Evolutionary conservation across 2,113 vertebrate genomes (phyloP).

Genomic region (Regulus satrapa): DNA sequence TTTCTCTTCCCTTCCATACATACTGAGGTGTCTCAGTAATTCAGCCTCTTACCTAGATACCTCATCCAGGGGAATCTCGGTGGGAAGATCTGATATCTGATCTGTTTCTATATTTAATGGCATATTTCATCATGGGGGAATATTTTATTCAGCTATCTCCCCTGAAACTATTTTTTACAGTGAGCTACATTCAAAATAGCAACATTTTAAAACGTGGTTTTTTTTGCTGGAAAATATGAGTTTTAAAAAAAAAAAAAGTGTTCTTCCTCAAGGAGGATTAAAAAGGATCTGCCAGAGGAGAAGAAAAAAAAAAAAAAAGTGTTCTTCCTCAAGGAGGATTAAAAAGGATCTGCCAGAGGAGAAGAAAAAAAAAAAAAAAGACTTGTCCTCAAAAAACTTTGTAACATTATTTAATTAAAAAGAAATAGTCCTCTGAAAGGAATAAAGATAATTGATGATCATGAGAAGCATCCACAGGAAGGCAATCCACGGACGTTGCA

Average conservation of each 20-base stretch:
- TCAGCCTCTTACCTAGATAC: conserved; percentile 68
- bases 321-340: background rate
- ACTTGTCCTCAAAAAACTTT: background rate
- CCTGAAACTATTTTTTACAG: conserved; percentile 49
- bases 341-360: background rate
- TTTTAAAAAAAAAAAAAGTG: background rate
- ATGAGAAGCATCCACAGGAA: background rate
- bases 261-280: background rate
- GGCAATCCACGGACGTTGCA: fast-evolving
- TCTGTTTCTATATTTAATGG: conserved; percentile 80
- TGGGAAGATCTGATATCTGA: conserved; percentile 60
- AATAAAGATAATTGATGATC: background rate
- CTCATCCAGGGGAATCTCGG: conserved; percentile 49
- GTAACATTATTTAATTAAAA: background rate
- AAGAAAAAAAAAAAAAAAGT: background rate
- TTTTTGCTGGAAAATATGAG: background rate
- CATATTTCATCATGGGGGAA: conserved; percentile 65
- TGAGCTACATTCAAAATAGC: background rate
- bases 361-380: background rate
- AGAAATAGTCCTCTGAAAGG: background rate
- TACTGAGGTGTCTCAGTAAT: conserved; percentile 48
- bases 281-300: background rate
- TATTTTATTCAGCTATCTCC: conserved; percentile 46
- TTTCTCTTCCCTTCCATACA: background rate
- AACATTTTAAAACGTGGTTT: background rate